Percentiles rank a stretch among this genome's conserved stretches.
Evolutionary conservation across 2,888 invertebrate species (phyloP).

Genomic region (Tipula unca): DNA sequence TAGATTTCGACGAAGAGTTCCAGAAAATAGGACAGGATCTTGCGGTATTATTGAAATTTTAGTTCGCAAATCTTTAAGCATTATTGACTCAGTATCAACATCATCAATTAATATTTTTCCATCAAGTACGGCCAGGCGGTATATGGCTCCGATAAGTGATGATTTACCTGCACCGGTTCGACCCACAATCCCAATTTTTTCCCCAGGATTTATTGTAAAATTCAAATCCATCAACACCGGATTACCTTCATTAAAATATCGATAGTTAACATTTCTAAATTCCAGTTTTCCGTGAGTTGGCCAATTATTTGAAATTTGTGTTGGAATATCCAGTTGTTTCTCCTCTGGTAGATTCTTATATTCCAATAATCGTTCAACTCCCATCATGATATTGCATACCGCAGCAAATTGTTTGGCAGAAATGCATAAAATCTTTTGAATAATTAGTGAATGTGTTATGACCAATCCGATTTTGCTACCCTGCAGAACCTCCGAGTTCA

Average conservation of each 20-base stretch:
- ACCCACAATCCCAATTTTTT: constrained; percentile 55
- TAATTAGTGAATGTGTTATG: constrained; percentile 45
- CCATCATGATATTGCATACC: constrained; percentile 54
- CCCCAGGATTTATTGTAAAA: constrained; percentile 43
- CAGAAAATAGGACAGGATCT: constrained; percentile 44
- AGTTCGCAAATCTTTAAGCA: constrained; percentile 50
- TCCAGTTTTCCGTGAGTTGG: constrained; percentile 44
- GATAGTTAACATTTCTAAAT: constrained; percentile 47
- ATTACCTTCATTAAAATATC: constrained; percentile 71
- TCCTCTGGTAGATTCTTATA: constrained; percentile 44
- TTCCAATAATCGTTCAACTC: constrained; percentile 66
- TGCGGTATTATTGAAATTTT: constrained; percentile 57
- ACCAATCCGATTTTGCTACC: constrained; percentile 48
- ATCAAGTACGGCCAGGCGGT: constrained; percentile 52
- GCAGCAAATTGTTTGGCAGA: constrained; percentile 67
- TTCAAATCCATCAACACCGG: constrained; percentile 67
- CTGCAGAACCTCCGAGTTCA: constrained; percentile 14
- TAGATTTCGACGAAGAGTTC: constrained; percentile 52
- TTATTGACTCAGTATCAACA: constrained; percentile 50
- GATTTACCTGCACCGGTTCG: constrained; percentile 68
- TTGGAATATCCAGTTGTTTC: constrained; percentile 35
- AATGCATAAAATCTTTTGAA: constrained; percentile 53
- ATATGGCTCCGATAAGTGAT: constrained; percentile 51
- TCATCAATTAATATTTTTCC: constrained; percentile 63
- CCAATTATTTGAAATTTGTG: constrained; percentile 36